A percentile compares a stretch with the other conserved stretches of the same genome.
Conservation (phyloP, 2,113 vertebrate genomes). For the Melospiza melodia region DNA sequence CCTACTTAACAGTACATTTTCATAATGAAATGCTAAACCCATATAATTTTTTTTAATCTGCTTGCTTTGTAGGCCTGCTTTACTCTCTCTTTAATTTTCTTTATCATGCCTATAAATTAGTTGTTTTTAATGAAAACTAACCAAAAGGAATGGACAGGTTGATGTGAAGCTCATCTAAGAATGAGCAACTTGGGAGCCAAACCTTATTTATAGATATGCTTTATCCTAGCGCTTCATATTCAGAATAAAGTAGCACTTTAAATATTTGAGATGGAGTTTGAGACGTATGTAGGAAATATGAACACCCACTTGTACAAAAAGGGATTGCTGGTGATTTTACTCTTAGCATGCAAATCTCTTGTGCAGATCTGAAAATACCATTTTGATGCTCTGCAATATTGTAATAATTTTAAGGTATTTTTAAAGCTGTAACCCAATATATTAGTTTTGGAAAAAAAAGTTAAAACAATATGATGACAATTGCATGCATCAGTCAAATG, state of each 20-base stretch:
- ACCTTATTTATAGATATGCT: background rate
- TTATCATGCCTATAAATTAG: background rate
- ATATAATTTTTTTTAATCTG: background rate
- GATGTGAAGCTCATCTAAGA: background rate
- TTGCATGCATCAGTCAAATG: background rate
- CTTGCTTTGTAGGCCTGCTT: background rate
- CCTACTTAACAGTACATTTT: background rate
- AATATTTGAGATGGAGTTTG: background rate
- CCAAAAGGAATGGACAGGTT: background rate
- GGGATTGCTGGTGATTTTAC: background rate
- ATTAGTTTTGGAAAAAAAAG: background rate
- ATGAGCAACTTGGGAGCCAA: background rate
- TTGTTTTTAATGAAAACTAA: background rate
- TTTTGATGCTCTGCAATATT: background rate
- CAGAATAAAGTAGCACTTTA: conserved; percentile 4
- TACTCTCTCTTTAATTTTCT: background rate
- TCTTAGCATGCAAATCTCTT: background rate
- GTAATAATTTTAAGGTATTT: background rate
- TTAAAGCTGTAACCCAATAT: background rate
- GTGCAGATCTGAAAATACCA: background rate
- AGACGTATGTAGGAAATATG: background rate
- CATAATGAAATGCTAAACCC: background rate
- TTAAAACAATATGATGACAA: background rate
- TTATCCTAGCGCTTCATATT: background rate
- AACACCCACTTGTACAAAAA: background rate